These are phyloP conservation scores for Micrastur ruficollis DNA, from an alignment of 2,797 vertebrate genomes.

Conservation along the genomic window DNA sequence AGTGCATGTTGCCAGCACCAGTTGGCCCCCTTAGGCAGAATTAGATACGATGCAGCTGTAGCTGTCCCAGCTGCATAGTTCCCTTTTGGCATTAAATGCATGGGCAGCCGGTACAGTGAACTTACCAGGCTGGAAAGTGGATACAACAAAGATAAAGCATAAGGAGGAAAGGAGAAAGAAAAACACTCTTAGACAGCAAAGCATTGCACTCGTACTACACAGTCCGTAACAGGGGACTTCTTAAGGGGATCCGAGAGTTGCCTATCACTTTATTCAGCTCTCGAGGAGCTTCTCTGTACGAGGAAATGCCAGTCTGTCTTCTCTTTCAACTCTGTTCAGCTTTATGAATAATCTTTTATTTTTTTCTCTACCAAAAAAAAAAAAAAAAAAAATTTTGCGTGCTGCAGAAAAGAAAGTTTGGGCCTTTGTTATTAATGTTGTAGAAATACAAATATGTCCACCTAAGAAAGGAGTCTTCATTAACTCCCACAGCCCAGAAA, in stretches of 20 bases:
- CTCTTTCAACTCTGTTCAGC: neutral
- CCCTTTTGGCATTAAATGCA: conserved; percentile 31
- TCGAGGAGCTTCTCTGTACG: neutral
- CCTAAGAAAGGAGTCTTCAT: conserved; percentile 82
- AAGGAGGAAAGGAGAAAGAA: neutral
- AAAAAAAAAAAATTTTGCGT: conserved; percentile 67
- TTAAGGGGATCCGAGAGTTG: neutral
- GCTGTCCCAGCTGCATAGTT: conserved; percentile 33
- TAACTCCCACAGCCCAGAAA: conserved; percentile 85
- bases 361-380: neutral
- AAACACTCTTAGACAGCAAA: neutral
- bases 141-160: neutral
- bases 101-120: neutral
- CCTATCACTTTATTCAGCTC: neutral
- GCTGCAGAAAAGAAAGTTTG: conserved; percentile 63
- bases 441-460: conserved; percentile 87
- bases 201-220: neutral
- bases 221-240: neutral
- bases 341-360: neutral
- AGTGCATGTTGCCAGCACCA: conserved; percentile 40
- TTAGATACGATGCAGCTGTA: conserved; percentile 57
- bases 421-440: conserved; percentile 80
- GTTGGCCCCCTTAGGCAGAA: conserved; percentile 47
- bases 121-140: neutral
- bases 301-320: neutral